These are phyloP conservation scores for Loriculus beryllinus DNA, from an alignment of 2,797 vertebrate species.

Conservation along the genomic window DNA sequence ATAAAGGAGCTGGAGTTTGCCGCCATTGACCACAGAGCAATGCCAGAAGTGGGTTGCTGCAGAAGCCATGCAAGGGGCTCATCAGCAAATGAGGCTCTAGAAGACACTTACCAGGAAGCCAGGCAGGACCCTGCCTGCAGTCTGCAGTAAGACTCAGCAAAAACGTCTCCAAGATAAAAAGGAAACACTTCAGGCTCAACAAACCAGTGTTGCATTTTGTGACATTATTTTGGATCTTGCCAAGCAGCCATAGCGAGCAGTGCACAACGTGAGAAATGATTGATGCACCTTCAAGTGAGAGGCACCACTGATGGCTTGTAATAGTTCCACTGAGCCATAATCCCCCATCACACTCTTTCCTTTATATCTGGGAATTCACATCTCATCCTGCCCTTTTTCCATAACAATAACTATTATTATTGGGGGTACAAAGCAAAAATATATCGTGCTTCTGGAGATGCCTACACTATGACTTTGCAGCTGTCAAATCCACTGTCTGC, in stretches of 20 bases:
- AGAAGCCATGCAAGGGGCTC: background rate
- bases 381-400: background rate
- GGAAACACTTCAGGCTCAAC: background rate
- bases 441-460: background rate
- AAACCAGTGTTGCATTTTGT: background rate
- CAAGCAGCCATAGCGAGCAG: background rate
- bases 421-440: background rate
- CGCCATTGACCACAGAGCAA: background rate
- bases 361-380: background rate
- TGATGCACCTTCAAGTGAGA: background rate
- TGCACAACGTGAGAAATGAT: background rate
- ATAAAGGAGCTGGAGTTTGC: background rate
- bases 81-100: background rate
- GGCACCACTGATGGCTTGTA: background rate
- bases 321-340: background rate
- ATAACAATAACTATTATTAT: background rate
- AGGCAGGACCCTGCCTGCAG: background rate
- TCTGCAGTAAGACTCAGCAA: background rate
- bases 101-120: background rate
- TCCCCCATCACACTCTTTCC: background rate
- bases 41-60: background rate
- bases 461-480: background rate
- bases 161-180: background rate
- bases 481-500: slow-evolving; percentile 20
- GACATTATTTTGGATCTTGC: background rate